phyloP scores from a whole-genome alignment of 30 jellyfish, hydroid and myxozoan species.

The Aurelia aurita region DNA sequence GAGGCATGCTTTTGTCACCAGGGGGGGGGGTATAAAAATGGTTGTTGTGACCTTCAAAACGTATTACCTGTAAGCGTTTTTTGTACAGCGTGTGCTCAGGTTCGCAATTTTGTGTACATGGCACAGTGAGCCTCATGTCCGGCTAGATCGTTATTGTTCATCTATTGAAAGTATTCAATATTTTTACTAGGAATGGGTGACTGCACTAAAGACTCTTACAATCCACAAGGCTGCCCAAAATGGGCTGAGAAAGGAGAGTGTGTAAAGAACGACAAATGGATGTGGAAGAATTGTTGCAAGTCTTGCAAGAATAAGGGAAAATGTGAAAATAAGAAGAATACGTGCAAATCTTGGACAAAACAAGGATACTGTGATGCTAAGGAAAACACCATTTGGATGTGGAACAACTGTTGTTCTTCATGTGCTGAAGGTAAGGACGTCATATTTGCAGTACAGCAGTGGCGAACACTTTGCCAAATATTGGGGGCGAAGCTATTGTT shows the following conservation, averaged over 20 bases:
- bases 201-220: constrained; percentile 18
- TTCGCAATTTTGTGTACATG: no score
- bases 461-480: no score
- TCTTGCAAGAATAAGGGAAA: constrained; percentile 41
- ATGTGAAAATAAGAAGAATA: background rate
- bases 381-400: constrained; percentile 19
- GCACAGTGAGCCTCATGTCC: no score
- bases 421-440: constrained; percentile 35
- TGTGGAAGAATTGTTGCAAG: constrained; percentile 65
- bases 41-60: no score
- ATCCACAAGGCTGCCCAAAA: constrained; percentile 14
- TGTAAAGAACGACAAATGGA: constrained; percentile 35
- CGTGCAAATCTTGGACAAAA: constrained; percentile 16
- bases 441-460: no score
- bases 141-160: no score
- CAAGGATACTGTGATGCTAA: constrained; percentile 11
- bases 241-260: constrained; percentile 67
- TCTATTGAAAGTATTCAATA: no score
- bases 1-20: no score
- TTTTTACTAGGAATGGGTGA: constrained; percentile 35
- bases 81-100: no score
- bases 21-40: no score
- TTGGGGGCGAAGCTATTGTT: no score
- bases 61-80: no score
- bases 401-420: constrained; percentile 38